phyloP scores from a whole-genome alignment of 2,888 invertebrate genomes.

The Synanthedon andrenaeformis region DNA sequence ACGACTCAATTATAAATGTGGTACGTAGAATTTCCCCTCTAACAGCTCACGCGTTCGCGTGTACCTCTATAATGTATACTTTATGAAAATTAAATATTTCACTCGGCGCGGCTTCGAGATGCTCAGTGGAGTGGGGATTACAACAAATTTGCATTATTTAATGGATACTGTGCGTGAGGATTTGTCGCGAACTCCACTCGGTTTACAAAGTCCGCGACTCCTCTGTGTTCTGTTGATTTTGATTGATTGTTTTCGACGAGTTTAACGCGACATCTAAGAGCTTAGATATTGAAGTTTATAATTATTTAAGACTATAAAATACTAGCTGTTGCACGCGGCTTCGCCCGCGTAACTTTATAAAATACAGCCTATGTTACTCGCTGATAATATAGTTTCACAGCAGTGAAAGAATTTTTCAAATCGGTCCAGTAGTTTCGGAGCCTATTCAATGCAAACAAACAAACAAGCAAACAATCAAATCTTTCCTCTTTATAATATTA shows the following conservation, averaged over 20 bases:
- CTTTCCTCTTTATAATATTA: no score
- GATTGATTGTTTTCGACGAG: constrained; percentile 26
- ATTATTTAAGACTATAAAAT: not conserved
- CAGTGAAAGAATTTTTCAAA: no score
- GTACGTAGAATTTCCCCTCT: constrained; percentile 5
- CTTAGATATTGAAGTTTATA: not conserved
- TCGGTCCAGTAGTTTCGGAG: no score
- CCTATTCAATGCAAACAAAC: no score
- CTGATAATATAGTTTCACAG: no score
- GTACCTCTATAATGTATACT: constrained; percentile 59
- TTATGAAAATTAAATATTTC: constrained; percentile 71
- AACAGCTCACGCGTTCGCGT: constrained; percentile 17
- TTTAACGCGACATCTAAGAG: not conserved
- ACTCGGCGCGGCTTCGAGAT: constrained; percentile 39
- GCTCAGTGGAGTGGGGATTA: constrained; percentile 55
- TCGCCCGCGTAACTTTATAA: no score
- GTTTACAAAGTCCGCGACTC: constrained; percentile 21
- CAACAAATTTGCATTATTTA: constrained; percentile 69
- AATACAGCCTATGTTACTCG: no score
- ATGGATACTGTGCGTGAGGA: constrained; percentile 65
- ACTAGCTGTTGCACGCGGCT: no score
- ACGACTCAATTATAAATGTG: not conserved
- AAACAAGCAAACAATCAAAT: no score
- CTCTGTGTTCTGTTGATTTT: constrained; percentile 28
- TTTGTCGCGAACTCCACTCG: constrained; percentile 51